A percentile compares a stretch with the other conserved stretches of the same genome.
These are phyloP conservation scores for Poecilia velifera DNA, from an alignment of 2,797 vertebrate genomes.

Conservation along the genomic window DNA sequence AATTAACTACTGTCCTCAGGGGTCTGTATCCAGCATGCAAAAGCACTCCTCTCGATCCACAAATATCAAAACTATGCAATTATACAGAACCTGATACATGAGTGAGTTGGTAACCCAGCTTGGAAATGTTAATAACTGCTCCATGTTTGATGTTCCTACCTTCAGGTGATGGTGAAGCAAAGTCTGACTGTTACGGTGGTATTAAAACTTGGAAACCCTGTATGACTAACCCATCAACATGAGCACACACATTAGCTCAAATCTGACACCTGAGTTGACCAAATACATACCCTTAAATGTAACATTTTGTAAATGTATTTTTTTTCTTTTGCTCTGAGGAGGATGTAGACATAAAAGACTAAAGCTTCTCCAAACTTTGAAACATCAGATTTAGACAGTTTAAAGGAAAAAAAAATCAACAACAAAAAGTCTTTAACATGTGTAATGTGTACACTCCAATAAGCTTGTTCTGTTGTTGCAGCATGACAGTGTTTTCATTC, in stretches of 20 bases:
- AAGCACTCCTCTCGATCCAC: neutral
- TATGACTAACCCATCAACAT: neutral
- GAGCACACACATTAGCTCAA: neutral
- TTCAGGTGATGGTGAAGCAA: neutral
- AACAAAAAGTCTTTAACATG: slow-evolving; percentile 39
- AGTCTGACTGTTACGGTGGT: neutral
- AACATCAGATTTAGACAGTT: slow-evolving; percentile 30
- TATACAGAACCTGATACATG: neutral
- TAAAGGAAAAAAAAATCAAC: slow-evolving; percentile 30
- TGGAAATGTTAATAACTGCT: neutral
- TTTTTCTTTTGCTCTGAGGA: neutral
- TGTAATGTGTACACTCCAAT: slow-evolving; percentile 49
- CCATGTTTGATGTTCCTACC: neutral
- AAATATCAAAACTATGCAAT: neutral
- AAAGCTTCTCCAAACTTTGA: slow-evolving; percentile 25
- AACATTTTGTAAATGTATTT: neutral
- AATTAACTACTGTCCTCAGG: neutral
- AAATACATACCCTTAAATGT: neutral
- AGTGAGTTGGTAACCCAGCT: neutral
- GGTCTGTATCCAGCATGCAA: neutral
- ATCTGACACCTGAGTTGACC: neutral
- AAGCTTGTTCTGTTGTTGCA: slow-evolving; percentile 46
- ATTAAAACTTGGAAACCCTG: neutral
- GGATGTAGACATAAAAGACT: slow-evolving; percentile 16
- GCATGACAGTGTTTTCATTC: slow-evolving; percentile 32